Base-by-base conservation (phyloP, 2,113 vertebrate species). In the Albula glossodonta region DNA sequence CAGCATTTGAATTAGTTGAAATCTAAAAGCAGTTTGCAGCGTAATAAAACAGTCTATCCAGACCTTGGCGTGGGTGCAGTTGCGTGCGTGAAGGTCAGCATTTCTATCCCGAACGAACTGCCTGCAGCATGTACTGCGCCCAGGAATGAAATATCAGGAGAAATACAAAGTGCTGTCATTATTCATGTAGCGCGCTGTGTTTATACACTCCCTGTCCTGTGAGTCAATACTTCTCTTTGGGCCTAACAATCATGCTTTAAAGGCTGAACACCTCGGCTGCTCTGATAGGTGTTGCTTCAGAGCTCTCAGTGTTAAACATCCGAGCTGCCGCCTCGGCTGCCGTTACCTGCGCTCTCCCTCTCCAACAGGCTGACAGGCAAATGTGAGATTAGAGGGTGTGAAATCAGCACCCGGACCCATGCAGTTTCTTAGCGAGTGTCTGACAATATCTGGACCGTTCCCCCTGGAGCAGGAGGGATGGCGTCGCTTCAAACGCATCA, bases 51-150 rank as follows among this genome's bases (percentile, higher is more conserved):
- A 0, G 11, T 19, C 12, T 51, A 80, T 80, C 17, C 50, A 51
- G 17, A 80, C 31, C 79, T 80, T 51, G 17, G 50, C 78, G 13
- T 50, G 15, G 13, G 78, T 80, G 49, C 48, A 51, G 66, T 51
- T 77, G 60, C n/a, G 48, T 78, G 49, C 7, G 83, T 84, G 91
- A 91, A 91, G 91, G 86, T 87, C 91, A 92, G 88, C 87, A 74
- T 80, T 63, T 87, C 88, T 52, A 86, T 83, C 86, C 84, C 22
- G 82, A 86, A 81, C 74, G 66, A 66, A 74, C 70, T 74, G 80
- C 25, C 81, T 83, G 66, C 52, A 89, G 74, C 25, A 86, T 41
- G 48, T 2, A 81, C 9, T 83, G 51, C 86, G 31, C 87, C 56
- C 52, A 83, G 57, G 87, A 53, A 88, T 82, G n/a, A 41, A 86